Evolutionary conservation across 2,888 invertebrate species (phyloP), one percentile per base, ranked within the genome.

Genomic region (Erebia aethiops): DNA sequence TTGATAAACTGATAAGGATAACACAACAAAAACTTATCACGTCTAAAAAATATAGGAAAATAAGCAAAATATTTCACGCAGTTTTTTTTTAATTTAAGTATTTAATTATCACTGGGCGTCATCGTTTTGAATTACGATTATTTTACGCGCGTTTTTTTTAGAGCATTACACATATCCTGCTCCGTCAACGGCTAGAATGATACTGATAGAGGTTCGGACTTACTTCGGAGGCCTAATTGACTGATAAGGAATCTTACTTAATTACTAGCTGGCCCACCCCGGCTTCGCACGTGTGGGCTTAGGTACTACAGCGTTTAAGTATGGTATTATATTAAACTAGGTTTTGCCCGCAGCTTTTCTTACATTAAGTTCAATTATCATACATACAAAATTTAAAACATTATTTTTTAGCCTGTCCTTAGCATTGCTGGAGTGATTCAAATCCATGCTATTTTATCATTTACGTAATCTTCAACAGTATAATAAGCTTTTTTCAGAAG

Each of bases 161-260:
- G 9, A 16, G 9, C n/a, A 8, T 16, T n/a, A 16, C n/a, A 52
- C n/a, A 52, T 16, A n/a, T 52, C 16, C 1, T 52, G 9, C 52
- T 16, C 16, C 52, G n/a, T 0, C 52, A 0, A 8, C 52, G n/a
- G n/a, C 16, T 9, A 52, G 8, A 16, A 9, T 16, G 52, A 16
- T 16, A 52, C 52, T 52, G 52, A 52, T 52, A 52, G 14, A 11
- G 52, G 7, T n/a, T 51, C 8, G 46, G 16, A 52, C 8, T 52
- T 52, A 52, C 8, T 52, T 52, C 52, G 52, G 52, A 52, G 16
- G 52, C 16, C 16, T n/a, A 9, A 52, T 9, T 52, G 52, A 52
- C 52, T 52, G 52, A 52, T 52, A 52, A 52, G 52, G 52, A n/a
- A 51, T 52, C 16, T 52, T 16, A 52, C 16, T 52, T 52, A 52